Evolutionary conservation across 1,140 invertebrate genomes (phyloP).

Genomic region (Formica selysi): DNA sequence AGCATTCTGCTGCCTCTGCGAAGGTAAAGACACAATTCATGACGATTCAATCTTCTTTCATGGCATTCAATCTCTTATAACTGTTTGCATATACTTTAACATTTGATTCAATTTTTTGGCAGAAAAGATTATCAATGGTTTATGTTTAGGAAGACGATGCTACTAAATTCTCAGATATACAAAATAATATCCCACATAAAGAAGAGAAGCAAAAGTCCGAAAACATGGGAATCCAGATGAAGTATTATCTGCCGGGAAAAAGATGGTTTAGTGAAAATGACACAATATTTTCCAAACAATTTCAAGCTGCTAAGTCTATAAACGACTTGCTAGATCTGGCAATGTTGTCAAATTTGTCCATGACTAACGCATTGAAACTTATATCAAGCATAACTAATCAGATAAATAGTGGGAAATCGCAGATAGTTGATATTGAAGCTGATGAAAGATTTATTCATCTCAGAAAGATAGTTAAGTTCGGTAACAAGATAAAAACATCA

Average conservation of each 20-base stretch:
- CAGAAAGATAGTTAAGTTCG: slow-evolving; percentile 3
- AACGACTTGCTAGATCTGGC: slow-evolving; percentile 36
- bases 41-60: background rate
- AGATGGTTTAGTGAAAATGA: background rate
- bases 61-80: background rate
- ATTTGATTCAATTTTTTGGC: background rate
- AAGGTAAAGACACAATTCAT: slow-evolving; percentile 24
- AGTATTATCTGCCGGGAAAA: background rate
- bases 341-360: slow-evolving; percentile 13
- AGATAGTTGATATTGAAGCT: background rate
- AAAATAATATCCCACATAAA: background rate
- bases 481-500: background rate
- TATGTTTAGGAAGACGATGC: slow-evolving; percentile 26
- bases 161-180: background rate
- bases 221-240: background rate
- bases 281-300: slow-evolving; percentile 5
- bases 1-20: background rate
- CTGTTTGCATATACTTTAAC: too few species aligned
- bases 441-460: slow-evolving; percentile 42
- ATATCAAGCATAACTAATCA: slow-evolving; percentile 43
- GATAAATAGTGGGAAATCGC: slow-evolving; percentile 35
- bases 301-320: slow-evolving; percentile 34
- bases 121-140: background rate
- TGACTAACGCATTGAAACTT: slow-evolving; percentile 1
- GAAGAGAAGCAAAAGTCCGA: background rate